phyloP scores from a whole-genome alignment of 92 coral and sea anemone genomes.

The Ricordea florida region DNA sequence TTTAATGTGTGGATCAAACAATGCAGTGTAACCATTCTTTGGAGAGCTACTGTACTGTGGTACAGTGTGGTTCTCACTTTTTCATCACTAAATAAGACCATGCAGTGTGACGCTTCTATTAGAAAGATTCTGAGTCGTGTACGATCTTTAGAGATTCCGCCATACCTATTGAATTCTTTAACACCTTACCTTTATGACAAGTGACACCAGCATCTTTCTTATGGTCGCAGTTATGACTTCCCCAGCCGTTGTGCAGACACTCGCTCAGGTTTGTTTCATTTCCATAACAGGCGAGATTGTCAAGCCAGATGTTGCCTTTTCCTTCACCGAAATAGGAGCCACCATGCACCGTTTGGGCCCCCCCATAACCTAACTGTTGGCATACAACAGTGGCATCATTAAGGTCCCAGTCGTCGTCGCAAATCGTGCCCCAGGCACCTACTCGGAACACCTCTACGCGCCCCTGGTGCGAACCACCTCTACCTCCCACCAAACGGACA shows the following conservation, averaged over 20 bases:
- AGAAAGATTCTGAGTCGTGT: too few species aligned
- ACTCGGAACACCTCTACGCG: slow-evolving; percentile 87
- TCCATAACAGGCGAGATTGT: slow-evolving; percentile 67
- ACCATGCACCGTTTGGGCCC: neutral
- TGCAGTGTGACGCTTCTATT: too few species aligned
- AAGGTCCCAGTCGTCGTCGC: slow-evolving; percentile 72
- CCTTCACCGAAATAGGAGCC: slow-evolving; percentile 59
- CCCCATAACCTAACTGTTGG: slow-evolving; percentile 70
- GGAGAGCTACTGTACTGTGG: too few species aligned
- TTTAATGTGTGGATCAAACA: too few species aligned
- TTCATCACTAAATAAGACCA: too few species aligned
- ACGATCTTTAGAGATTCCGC: too few species aligned
- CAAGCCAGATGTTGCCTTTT: slow-evolving; percentile 82
- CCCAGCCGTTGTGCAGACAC: slow-evolving; percentile 88
- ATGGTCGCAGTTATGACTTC: slow-evolving; percentile 74
- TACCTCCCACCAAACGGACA: slow-evolving; percentile 71
- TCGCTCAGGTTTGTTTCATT: slow-evolving; percentile 71
- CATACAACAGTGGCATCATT: slow-evolving; percentile 77
- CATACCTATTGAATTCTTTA: neutral
- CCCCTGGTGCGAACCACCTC: slow-evolving; percentile 64
- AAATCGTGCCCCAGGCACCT: slow-evolving; percentile 88
- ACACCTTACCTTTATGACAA: slow-evolving; percentile 45
- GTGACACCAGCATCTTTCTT: slow-evolving; percentile 64
- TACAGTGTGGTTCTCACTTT: too few species aligned
- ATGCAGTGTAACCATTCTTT: too few species aligned